Conservation (phyloP, 2,888 invertebrate species). For the Drosophila multiciliata region DNA sequence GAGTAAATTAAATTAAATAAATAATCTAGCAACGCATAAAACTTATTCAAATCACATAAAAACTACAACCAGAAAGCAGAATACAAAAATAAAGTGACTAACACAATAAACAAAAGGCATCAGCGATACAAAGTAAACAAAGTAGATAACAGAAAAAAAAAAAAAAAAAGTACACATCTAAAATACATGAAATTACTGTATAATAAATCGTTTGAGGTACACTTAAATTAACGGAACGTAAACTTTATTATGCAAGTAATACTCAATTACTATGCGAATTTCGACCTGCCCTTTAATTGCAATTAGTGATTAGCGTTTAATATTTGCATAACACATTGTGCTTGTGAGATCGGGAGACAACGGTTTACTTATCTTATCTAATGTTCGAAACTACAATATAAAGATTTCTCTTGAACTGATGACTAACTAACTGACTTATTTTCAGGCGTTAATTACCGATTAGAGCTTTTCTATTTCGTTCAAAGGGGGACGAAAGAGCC, state of each 20-base stretch:
- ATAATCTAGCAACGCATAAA: not conserved
- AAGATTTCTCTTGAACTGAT: not conserved
- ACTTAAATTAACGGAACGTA: not conserved
- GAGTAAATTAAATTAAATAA: not conserved
- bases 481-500: not conserved
- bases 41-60: not conserved
- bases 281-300: not conserved
- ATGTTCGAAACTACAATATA: not conserved
- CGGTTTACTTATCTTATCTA: slow-evolving; percentile 9
- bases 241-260: not conserved
- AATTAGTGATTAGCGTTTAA: slow-evolving; percentile 11
- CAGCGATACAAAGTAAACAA: not conserved
- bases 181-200: not conserved
- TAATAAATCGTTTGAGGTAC: not conserved
- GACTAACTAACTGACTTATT: not conserved
- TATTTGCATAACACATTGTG: slow-evolving; percentile 5
- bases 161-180: not conserved
- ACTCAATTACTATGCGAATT: slow-evolving; percentile 1
- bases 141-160: not conserved
- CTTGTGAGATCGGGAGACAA: not conserved
- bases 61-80: not conserved
- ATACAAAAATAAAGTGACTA: not conserved
- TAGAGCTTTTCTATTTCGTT: slow-evolving; percentile 5
- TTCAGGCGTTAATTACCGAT: slow-evolving; percentile 31
- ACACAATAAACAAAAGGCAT: not conserved